These are phyloP conservation scores for Phyllostomus hastatus DNA, from an alignment of 2,113 vertebrate species.

Conservation along the genomic window DNA sequence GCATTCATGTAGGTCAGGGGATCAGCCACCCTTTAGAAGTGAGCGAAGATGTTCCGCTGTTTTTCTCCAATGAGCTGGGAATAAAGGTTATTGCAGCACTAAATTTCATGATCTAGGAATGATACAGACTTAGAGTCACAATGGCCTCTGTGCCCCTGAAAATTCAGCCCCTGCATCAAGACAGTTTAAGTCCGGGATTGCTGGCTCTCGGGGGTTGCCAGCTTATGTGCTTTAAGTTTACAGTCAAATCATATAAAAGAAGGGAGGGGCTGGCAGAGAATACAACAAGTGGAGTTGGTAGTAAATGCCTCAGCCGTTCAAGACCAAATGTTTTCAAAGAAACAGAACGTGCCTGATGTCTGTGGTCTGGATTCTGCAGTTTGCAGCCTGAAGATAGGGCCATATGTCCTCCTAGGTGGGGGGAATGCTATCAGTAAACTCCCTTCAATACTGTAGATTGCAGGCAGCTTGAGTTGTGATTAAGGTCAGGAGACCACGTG, in stretches of 20 bases:
- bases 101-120: background rate
- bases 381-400: background rate
- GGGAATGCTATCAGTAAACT: background rate
- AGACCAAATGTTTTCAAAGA: slow-evolving; percentile 26
- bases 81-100: background rate
- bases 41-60: background rate
- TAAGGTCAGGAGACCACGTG: background rate
- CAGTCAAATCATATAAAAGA: background rate
- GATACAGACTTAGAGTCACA: background rate
- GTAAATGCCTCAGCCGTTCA: background rate
- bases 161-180: background rate
- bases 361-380: background rate
- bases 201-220: background rate
- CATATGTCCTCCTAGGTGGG: background rate
- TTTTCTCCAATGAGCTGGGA: background rate
- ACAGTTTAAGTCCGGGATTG: background rate
- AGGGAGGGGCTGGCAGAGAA: background rate
- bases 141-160: background rate
- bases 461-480: background rate
- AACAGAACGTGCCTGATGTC: background rate
- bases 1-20: background rate
- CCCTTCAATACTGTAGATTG: background rate
- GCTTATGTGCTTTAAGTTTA: background rate
- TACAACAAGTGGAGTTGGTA: background rate
- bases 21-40: background rate